Conservation (phyloP, 2,888 invertebrate genomes). For the Dynastes grantii region DNA sequence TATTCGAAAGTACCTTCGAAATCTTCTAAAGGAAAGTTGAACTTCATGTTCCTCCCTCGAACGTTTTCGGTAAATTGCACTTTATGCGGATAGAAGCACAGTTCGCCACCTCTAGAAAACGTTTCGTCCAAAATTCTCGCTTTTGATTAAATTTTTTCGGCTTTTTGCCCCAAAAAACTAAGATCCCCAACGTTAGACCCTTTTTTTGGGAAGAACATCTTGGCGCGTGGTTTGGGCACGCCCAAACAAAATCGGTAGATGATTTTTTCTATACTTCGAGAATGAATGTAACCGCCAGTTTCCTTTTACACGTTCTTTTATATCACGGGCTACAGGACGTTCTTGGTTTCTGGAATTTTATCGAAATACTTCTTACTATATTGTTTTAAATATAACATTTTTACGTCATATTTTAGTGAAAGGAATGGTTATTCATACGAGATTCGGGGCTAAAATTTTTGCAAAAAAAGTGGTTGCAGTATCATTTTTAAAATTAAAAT, state of each 20-base stretch:
- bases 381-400: slow-evolving; percentile 29
- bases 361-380: neutral
- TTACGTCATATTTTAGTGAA: slow-evolving; percentile 8
- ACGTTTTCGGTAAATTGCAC: slow-evolving; percentile 38
- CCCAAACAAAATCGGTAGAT: neutral
- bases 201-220: slow-evolving; percentile 26
- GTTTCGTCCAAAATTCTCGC: slow-evolving; percentile 25
- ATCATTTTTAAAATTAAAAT: too few relatives aligned
- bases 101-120: slow-evolving; percentile 23
- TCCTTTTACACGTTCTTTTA: slow-evolving; percentile 26
- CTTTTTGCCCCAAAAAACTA: too few relatives aligned
- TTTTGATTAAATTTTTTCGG: slow-evolving; percentile 24
- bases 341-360: slow-evolving; percentile 3
- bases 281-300: slow-evolving; percentile 3
- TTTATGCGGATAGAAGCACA: slow-evolving; percentile 39
- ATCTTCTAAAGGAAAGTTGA: slow-evolving; percentile 36
- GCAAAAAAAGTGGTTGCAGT: too few relatives aligned
- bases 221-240: neutral
- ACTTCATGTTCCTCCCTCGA: slow-evolving; percentile 23
- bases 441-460: neutral
- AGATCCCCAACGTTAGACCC: too few relatives aligned
- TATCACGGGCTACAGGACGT: slow-evolving; percentile 13
- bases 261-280: neutral
- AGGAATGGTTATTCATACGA: neutral
- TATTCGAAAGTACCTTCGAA: slow-evolving; percentile 18